Base-by-base conservation (phyloP, 2,888 invertebrate genomes). In the Chloroclysta siterata region DNA sequence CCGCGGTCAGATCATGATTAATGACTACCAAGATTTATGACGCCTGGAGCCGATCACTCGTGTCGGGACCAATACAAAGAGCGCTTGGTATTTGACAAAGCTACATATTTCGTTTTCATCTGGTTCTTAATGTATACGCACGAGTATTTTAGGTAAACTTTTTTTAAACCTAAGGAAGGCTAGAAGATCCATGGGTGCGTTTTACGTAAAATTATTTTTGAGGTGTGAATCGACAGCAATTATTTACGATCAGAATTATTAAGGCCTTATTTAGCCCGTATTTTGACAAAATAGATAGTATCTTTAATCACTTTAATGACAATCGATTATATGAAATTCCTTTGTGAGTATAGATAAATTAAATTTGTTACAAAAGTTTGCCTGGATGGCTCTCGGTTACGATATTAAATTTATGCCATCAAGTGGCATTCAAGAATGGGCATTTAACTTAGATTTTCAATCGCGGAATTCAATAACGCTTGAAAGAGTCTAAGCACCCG, bases 391-490 rank as follows among this genome's bases (percentile, higher is more conserved):
- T 83, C 83, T 82, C 82, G 85, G 87, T 84, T 82, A 83, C 85
- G 89, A 88, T 90, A 90, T 90, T 90, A 90, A 90, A 90, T 90
- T 90, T 89, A 89, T 88, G 87, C 88, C 85, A 87, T 86, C 87
- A 84, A 89, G 83, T 85, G 87, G 88, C 81, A 87, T 90, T 86
- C 84, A 81, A 82, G 83, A 86, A 84, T 84, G 87, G 79, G 81
- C 84, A 82, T 88, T 88, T 85, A 84, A 84, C 82, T 86, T 82
- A 84, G 81, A 85, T 84, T 87, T 86, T 85, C 83, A 83, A 83
- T 84, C 78, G 79, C 68, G 81, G 77, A 85, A 83, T 87, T 83
- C 85, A 84, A 87, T 85, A 84, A 80, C 70, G 74, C 72, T 76
- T 72, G 66, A 76, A 77, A 76, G 64, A 77, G 69, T 66, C 63